These are phyloP conservation scores for Drosophila barbarae DNA, from an alignment of 2,888 invertebrate genomes.

Conservation along the genomic window DNA sequence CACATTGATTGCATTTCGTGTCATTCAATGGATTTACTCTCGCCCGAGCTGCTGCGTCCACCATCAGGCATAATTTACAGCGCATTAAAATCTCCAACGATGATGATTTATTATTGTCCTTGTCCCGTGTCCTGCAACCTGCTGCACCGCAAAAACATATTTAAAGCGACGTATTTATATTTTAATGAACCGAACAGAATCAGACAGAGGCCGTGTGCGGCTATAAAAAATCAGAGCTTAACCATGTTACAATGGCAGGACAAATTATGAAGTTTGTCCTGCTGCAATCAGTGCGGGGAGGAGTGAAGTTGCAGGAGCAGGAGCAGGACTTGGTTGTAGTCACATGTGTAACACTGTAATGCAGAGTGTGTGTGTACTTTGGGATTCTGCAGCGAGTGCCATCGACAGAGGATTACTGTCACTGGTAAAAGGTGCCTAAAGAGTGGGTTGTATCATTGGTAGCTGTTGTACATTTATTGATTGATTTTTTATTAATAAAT, in stretches of 20 bases:
- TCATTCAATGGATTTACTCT: conserved; percentile 33
- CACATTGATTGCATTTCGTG: conserved; percentile 47
- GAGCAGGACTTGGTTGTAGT: background rate
- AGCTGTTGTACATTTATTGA: background rate
- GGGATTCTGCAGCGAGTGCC: conserved; percentile 3
- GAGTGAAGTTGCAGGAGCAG: background rate
- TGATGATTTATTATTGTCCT: conserved; percentile 67
- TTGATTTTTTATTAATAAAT: background rate
- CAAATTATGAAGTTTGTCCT: conserved; percentile 25
- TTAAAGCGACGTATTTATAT: conserved; percentile 57
- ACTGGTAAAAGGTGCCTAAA: background rate
- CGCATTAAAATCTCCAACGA: conserved; percentile 58
- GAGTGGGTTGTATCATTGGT: conserved; percentile 2
- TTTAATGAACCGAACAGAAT: conserved; percentile 52
- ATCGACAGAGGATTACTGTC: conserved; percentile 24
- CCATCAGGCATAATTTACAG: conserved; percentile 63
- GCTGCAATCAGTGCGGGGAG: conserved; percentile 19
- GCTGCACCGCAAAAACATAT: conserved; percentile 58
- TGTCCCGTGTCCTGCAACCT: conserved; percentile 25
- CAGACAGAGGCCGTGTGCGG: conserved; percentile 9
- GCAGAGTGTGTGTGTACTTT: conserved; percentile 8
- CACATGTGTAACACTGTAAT: conserved; percentile 9
- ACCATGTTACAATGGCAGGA: conserved; percentile 33
- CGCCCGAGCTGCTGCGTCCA: conserved; percentile 11
- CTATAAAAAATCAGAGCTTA: conserved; percentile 47